These are phyloP conservation scores for Muschampia plurimacula DNA, from an alignment of 2,888 invertebrate species.

Conservation along the genomic window DNA sequence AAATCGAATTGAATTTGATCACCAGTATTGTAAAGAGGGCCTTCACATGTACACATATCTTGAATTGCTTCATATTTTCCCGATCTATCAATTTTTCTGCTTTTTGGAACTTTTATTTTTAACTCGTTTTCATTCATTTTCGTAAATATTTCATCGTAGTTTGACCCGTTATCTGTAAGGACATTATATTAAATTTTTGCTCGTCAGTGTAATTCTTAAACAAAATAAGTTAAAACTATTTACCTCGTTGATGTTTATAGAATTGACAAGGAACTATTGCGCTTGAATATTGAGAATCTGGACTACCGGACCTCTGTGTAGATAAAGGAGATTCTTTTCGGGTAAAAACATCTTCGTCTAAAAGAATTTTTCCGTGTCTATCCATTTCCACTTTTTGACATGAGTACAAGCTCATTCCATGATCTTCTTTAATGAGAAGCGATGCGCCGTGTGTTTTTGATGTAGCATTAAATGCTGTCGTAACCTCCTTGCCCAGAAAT, in stretches of 20 bases:
- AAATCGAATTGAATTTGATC: slow-evolving; percentile 78
- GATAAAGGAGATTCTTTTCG: slow-evolving; percentile 53
- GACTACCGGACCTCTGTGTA: slow-evolving; percentile 54
- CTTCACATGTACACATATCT: slow-evolving; percentile 74
- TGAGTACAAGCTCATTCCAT: slow-evolving; percentile 77
- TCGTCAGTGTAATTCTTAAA: neutral
- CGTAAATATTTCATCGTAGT: slow-evolving; percentile 77
- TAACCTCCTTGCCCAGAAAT: slow-evolving; percentile 79
- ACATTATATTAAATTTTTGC: neutral
- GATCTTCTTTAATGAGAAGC: slow-evolving; percentile 67
- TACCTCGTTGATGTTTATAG: slow-evolving; percentile 45
- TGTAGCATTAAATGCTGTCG: slow-evolving; percentile 71
- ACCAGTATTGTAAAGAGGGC: slow-evolving; percentile 68
- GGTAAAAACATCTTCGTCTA: slow-evolving; percentile 70
- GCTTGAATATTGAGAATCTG: slow-evolving; percentile 58
- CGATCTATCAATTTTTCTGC: slow-evolving; percentile 66
- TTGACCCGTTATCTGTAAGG: slow-evolving; percentile 57
- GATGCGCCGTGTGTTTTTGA: slow-evolving; percentile 67
- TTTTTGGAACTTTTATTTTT: slow-evolving; percentile 78
- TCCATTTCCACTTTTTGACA: slow-evolving; percentile 82
- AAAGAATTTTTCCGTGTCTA: slow-evolving; percentile 72
- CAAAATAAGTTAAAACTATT: neutral
- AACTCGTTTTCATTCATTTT: slow-evolving; percentile 79
- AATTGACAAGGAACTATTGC: slow-evolving; percentile 38
- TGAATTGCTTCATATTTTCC: slow-evolving; percentile 74